Evolutionary conservation across 2,113 vertebrate species (phyloP).

Genomic region (Apeltes quadracus): DNA sequence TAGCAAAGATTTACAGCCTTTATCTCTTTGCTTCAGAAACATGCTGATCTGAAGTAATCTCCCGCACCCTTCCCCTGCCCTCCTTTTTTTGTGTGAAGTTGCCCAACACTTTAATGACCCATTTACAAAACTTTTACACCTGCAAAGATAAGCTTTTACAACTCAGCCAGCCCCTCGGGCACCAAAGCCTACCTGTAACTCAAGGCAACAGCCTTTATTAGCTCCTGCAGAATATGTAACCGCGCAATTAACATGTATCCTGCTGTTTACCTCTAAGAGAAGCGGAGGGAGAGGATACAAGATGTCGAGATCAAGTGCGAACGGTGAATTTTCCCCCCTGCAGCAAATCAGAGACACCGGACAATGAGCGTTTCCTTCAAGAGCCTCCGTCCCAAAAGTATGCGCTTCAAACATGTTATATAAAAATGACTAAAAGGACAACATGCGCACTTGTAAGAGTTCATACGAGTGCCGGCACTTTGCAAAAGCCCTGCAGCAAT

Average conservation of each 20-base stretch:
- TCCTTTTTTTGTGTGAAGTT: slow-evolving; percentile 66
- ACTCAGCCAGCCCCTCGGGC: slow-evolving; percentile 52
- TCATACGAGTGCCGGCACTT: not conserved
- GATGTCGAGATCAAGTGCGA: slow-evolving; percentile 57
- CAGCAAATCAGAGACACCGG: slow-evolving; percentile 35
- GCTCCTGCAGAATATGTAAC: slow-evolving; percentile 68
- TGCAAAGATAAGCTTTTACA: slow-evolving; percentile 77
- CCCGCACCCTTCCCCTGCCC: slow-evolving; percentile 35
- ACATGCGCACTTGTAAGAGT: not conserved
- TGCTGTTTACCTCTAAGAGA: slow-evolving; percentile 57
- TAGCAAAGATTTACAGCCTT: slow-evolving; percentile 75
- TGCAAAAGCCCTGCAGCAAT: not conserved
- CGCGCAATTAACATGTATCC: slow-evolving; percentile 68
- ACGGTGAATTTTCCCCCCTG: slow-evolving; percentile 24
- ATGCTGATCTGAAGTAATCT: slow-evolving; percentile 73
- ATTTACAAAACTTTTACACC: slow-evolving; percentile 80
- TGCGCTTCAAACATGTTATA: not conserved
- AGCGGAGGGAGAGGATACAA: slow-evolving; percentile 20
- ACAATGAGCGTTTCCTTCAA: slow-evolving; percentile 5
- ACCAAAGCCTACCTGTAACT: slow-evolving; percentile 55
- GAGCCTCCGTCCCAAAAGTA: not conserved
- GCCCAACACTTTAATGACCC: slow-evolving; percentile 73
- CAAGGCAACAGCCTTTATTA: slow-evolving; percentile 65
- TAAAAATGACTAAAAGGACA: not conserved
- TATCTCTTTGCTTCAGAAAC: slow-evolving; percentile 71